These are phyloP conservation scores for Micrasema longulum DNA, from an alignment of 1,140 invertebrate species.

Conservation along the genomic window DNA sequence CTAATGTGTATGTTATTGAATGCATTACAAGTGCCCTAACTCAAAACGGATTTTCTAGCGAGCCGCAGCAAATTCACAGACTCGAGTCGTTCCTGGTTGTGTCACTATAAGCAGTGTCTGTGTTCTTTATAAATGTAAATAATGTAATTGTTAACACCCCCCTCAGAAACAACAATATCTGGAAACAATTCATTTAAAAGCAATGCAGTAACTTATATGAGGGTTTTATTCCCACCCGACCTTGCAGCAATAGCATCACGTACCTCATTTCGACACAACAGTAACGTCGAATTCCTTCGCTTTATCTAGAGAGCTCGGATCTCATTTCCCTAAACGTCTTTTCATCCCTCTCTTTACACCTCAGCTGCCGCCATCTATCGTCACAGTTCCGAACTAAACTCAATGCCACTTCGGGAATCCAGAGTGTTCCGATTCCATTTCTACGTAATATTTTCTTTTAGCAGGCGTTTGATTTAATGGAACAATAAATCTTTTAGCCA, in stretches of 20 bases:
- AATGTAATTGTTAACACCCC: background rate
- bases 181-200: slow-evolving; percentile 27
- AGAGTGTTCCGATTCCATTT: slow-evolving; percentile 9
- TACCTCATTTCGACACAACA: slow-evolving; percentile 29
- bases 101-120: no score
- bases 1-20: no score
- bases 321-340: slow-evolving; percentile 39
- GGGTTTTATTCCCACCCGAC: background rate
- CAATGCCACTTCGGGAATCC: slow-evolving; percentile 14
- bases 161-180: background rate
- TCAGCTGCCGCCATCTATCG: slow-evolving; percentile 13
- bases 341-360: slow-evolving; percentile 27
- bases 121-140: background rate
- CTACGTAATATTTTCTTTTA: slow-evolving; percentile 26
- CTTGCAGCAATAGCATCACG: slow-evolving; percentile 12
- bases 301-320: slow-evolving; percentile 28
- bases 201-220: slow-evolving; percentile 5
- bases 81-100: no score
- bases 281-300: slow-evolving; percentile 12
- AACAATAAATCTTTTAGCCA: slow-evolving; percentile 21
- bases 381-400: slow-evolving; percentile 24
- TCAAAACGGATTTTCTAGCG: no score
- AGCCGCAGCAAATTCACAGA: no score
- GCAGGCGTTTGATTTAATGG: slow-evolving; percentile 34
- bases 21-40: no score